These are phyloP conservation scores for Dascillus cervinus DNA, from an alignment of 2,888 invertebrate species.

Conservation along the genomic window DNA sequence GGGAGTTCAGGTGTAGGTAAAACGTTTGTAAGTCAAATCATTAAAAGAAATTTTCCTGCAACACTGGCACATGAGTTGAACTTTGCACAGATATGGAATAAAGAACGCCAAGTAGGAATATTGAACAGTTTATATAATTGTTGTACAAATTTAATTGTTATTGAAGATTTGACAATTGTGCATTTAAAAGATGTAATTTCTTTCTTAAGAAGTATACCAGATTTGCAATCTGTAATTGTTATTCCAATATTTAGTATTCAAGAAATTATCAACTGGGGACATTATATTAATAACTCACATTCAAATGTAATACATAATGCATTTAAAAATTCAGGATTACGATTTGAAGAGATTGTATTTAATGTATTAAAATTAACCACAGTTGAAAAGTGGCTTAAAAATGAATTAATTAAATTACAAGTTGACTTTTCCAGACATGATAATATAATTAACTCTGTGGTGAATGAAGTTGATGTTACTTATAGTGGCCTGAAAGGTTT, in stretches of 20 bases:
- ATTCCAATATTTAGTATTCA: slow-evolving; percentile 30
- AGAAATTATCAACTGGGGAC: slow-evolving; percentile 19
- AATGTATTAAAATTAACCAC: slow-evolving; percentile 21
- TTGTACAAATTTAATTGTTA: slow-evolving; percentile 26
- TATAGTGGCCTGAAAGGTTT: slow-evolving; percentile 27
- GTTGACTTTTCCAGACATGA: slow-evolving; percentile 12
- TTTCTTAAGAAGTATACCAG: slow-evolving; percentile 25
- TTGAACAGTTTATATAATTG: slow-evolving; percentile 10
- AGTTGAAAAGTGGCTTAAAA: slow-evolving; percentile 22
- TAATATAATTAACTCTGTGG: slow-evolving; percentile 16
- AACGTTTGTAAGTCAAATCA: slow-evolving; percentile 27
- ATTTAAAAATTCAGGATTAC: slow-evolving; percentile 19
- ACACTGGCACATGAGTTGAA: slow-evolving; percentile 20
- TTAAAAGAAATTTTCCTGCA: slow-evolving; percentile 24
- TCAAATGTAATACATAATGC: slow-evolving; percentile 18
- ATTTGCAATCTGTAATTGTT: slow-evolving; percentile 18
- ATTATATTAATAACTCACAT: slow-evolving; percentile 19
- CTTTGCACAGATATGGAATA: slow-evolving; percentile 11
- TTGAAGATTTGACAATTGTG: slow-evolving; percentile 27
- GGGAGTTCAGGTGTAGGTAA: slow-evolving; percentile 33
- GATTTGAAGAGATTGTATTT: slow-evolving; percentile 24
- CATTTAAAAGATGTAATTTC: slow-evolving; percentile 20
- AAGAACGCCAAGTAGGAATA: slow-evolving; percentile 10
- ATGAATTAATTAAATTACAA: slow-evolving; percentile 17
- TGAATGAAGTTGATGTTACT: slow-evolving; percentile 22